Evolutionary conservation across 2,797 vertebrate genomes (phyloP).

Genomic region (Rallus crepitans): DNA sequence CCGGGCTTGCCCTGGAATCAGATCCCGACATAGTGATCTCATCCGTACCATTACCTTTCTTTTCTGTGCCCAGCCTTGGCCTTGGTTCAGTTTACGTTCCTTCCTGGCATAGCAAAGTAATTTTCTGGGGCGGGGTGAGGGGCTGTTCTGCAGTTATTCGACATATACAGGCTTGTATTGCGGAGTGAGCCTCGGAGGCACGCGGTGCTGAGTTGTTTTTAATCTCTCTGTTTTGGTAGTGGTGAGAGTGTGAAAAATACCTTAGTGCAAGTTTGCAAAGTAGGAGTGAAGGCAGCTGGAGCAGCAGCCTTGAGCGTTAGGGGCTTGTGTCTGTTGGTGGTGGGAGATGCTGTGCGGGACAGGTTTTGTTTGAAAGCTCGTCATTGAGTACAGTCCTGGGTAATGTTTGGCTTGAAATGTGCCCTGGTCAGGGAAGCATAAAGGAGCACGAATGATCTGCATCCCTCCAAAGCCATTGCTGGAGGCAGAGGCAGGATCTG

Average conservation of each 20-base stretch:
- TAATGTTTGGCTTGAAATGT: rapidly evolving
- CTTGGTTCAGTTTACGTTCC: not conserved
- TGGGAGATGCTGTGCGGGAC: no score
- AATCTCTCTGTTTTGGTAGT: not conserved
- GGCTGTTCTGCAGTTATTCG: not conserved
- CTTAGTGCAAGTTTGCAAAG: not conserved
- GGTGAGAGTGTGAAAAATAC: not conserved
- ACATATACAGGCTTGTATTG: not conserved
- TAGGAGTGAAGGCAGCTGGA: not conserved
- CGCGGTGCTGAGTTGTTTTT: not conserved
- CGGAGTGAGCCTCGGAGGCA: not conserved
- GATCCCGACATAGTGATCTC: not conserved
- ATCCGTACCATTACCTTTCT: not conserved
- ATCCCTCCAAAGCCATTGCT: not conserved
- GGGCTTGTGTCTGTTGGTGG: not conserved
- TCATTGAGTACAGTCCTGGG: rapidly evolving
- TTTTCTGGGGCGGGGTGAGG: not conserved
- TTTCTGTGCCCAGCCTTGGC: not conserved
- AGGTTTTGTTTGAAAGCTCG: rapidly evolving
- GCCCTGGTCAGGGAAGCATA: rapidly evolving
- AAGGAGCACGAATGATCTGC: not conserved
- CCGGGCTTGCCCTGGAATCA: not conserved
- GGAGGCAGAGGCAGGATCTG: not conserved
- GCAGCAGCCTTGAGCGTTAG: not conserved
- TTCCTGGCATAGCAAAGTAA: not conserved